Percentiles rank a stretch among this genome's conserved stretches.
Evolutionary conservation across 1,140 invertebrate genomes (phyloP).

Genomic region (Drosophila quadrilineata): DNA sequence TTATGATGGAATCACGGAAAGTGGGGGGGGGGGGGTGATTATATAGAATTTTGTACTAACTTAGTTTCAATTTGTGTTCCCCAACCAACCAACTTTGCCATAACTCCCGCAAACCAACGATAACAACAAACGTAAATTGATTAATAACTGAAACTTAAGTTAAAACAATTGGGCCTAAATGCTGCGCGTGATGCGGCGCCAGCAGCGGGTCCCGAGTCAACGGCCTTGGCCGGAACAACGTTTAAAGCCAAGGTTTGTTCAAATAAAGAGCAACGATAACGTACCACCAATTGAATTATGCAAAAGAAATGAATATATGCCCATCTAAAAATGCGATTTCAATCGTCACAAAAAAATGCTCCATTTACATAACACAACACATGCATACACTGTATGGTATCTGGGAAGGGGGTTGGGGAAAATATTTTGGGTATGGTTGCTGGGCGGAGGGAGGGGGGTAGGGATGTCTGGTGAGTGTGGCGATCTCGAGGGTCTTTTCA

Average conservation of each 20-base stretch:
- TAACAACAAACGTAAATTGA: conserved; percentile 58
- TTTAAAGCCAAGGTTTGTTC: conserved; percentile 62
- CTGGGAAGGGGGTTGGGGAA: too few relatives aligned
- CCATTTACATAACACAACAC: conserved; percentile 64
- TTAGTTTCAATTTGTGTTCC: conserved; percentile 60
- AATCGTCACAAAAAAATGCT: too few relatives aligned
- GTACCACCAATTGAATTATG: too few relatives aligned
- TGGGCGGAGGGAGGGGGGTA: neutral
- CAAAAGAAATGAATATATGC: too few relatives aligned
- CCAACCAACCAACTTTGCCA: conserved; percentile 32
- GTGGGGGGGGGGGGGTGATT: conserved; percentile 13
- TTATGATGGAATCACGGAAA: too few relatives aligned
- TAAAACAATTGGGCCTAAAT: conserved; percentile 72
- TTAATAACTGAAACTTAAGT: conserved; percentile 61
- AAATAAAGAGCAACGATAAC: neutral
- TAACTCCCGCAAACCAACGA: conserved; percentile 18
- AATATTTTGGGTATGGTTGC: neutral
- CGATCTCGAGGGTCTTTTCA: neutral
- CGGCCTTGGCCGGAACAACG: conserved; percentile 40
- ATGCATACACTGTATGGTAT: too few relatives aligned
- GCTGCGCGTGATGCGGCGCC: conserved; percentile 55
- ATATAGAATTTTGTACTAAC: conserved; percentile 37
- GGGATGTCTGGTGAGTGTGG: neutral
- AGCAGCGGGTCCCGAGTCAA: conserved; percentile 30
- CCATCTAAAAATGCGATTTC: too few relatives aligned